Evolutionary conservation across 2,797 vertebrate genomes (phyloP).

Genomic region (Peromyscus nudipes): DNA sequence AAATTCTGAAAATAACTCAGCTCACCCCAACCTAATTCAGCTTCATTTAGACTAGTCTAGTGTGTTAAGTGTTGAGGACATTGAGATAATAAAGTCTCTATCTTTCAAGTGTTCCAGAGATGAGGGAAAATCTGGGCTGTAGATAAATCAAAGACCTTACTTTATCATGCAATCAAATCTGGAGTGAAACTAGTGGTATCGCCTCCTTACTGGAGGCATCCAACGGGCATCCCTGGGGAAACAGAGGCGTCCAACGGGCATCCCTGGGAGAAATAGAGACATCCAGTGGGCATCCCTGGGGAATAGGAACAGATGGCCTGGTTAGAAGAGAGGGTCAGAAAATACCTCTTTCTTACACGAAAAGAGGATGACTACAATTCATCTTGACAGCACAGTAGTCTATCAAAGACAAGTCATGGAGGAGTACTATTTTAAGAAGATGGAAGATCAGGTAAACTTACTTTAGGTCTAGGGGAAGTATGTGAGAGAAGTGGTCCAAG

Average conservation of each 20-base stretch:
- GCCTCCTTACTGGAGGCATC: not conserved
- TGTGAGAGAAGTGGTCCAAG: not conserved
- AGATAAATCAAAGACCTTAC: not conserved
- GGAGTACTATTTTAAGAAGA: slow-evolving; percentile 37
- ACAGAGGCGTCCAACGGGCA: not conserved
- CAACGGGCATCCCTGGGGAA: not conserved
- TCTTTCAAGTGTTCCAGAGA: slow-evolving; percentile 52
- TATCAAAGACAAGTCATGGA: slow-evolving; percentile 2
- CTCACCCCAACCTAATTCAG: not conserved
- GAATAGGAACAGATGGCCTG: not conserved
- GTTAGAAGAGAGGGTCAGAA: slow-evolving; percentile 35
- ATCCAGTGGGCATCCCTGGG: not conserved
- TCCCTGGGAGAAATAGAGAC: not conserved
- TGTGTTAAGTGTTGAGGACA: slow-evolving; percentile 20
- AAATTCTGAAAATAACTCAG: not conserved
- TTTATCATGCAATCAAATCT: not conserved
- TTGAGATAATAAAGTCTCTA: slow-evolving; percentile 34
- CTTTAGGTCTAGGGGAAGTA: not conserved
- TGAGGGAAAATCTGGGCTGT: not conserved
- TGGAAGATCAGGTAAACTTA: not conserved
- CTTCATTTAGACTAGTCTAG: slow-evolving; percentile 31
- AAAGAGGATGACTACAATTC: slow-evolving; percentile 23
- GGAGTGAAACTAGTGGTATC: not conserved
- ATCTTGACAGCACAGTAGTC: slow-evolving; percentile 16
- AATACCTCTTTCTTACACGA: not conserved